Conservation (phyloP, 2,113 vertebrate genomes). For the Microtus richardsoni region DNA sequence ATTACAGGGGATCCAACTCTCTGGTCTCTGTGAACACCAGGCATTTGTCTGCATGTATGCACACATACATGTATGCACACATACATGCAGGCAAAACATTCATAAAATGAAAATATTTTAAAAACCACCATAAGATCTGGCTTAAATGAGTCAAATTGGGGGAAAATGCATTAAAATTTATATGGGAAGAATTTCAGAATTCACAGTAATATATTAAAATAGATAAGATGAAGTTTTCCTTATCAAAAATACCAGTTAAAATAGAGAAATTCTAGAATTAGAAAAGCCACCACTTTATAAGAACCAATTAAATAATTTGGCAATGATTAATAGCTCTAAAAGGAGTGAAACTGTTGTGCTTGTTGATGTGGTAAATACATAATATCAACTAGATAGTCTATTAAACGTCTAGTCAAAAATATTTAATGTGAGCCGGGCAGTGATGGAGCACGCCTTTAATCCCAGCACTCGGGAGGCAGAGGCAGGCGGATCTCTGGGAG, state of each 20-base stretch:
- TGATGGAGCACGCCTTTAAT: no score
- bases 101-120: background rate
- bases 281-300: conserved; percentile 38
- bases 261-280: conserved; percentile 50
- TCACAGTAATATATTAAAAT: conserved; percentile 27
- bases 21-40: background rate
- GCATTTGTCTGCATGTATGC: no score
- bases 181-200: conserved; percentile 56
- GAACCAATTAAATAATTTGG: conserved; percentile 26
- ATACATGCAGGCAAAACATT: background rate
- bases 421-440: background rate
- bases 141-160: conserved; percentile 32
- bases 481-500: no score
- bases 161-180: conserved; percentile 31
- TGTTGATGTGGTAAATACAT: conserved; percentile 4
- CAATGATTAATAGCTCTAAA: conserved; percentile 15
- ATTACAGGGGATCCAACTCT: background rate
- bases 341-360: conserved; percentile 11
- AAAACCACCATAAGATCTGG: background rate
- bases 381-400: background rate
- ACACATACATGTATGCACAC: background rate
- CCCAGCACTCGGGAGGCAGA: no score
- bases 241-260: background rate
- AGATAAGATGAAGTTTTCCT: background rate
- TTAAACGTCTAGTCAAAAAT: background rate